Percentiles rank a stretch among this genome's conserved stretches.
phyloP scores from a whole-genome alignment of 2,797 vertebrate genomes.

The Paramormyrops hopkinsi region DNA sequence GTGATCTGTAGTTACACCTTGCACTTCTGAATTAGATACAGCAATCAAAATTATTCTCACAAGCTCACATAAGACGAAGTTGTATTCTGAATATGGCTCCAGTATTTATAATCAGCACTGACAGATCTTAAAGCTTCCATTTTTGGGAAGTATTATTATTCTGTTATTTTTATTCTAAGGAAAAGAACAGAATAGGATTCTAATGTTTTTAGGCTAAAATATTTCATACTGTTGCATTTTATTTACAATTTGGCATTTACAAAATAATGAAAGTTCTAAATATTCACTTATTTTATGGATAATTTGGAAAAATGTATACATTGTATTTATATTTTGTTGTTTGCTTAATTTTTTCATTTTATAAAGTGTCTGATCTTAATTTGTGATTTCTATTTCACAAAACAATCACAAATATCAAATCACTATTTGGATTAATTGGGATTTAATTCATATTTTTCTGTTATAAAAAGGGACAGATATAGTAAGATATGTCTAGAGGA shows the following conservation, averaged over 20 bases:
- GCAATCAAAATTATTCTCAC: not conserved
- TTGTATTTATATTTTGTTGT: slow-evolving; percentile 64
- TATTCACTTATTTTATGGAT: slow-evolving; percentile 31
- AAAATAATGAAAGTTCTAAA: not conserved
- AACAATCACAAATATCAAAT: not conserved
- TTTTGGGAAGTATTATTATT: not conserved
- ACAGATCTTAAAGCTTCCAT: not conserved
- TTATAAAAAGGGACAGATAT: slow-evolving; percentile 9
- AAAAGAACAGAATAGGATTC: slow-evolving; percentile 70
- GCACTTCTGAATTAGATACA: not conserved
- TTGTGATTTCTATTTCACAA: not conserved
- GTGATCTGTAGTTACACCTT: not conserved
- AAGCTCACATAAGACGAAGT: not conserved
- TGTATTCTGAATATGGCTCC: not conserved
- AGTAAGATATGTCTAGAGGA: not conserved
- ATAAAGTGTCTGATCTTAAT: not conserved
- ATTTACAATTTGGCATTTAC: not conserved
- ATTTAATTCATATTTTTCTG: not conserved
- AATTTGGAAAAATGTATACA: slow-evolving; percentile 36
- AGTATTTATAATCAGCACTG: not conserved
- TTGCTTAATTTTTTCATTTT: slow-evolving; percentile 46
- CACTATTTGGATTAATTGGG: not conserved
- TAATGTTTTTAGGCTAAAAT: slow-evolving; percentile 20
- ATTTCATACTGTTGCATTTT: slow-evolving; percentile 45
- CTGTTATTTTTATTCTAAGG: slow-evolving; percentile 50